Base-by-base conservation (phyloP, 2,888 invertebrate species). In the Acrobasis repandana region DNA sequence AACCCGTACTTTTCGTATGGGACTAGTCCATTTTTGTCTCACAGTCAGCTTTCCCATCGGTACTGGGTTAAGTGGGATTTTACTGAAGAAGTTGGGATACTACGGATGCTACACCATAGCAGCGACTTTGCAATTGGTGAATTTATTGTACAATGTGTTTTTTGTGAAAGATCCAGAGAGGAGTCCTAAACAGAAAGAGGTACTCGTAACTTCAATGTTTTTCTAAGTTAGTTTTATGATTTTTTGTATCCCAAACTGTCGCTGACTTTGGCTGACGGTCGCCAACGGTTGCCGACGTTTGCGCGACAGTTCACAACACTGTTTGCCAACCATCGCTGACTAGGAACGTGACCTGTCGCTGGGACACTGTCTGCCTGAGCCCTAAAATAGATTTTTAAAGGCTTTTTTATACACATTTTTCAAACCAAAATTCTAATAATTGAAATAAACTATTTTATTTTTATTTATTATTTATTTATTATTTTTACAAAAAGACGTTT, bases 41-140 rank as follows among this genome's bases (percentile, higher is more conserved):
- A 97, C 97, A 9, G 93, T 97, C 20, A 97, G 97, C 0, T 95
- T 97, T 58, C 97, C 97, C 0, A 93, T 97, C n/a, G 98, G 98
- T 0, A 95, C 97, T 89, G 96, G 96, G 0, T 79, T 96, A 1
- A 97, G 97, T 75, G 98, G 98, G 0, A 91, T 96, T 16, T 83
- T 97, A 49, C 75, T 94, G 61, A 94, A 92, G 79, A 92, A 94
- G 73, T 93, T 95, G 49, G 96, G 96, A 0, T 97, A 96, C 78
- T 96, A 96, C 75, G 96, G 96, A 1, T 94, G 96, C 11, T 97
- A 96, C 76, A 93, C 94, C 2, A 90, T 96, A 54, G 93, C 95
- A 14, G 94, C 94, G 0, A 80, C 86, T 10, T 87, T 96, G 67
- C 96, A 96, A 77, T 76, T 94, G 4, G 72, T 95, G 20, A 95